Base-by-base conservation (phyloP, 64 coral and sea anemone species). In the Porites australiensis region DNA sequence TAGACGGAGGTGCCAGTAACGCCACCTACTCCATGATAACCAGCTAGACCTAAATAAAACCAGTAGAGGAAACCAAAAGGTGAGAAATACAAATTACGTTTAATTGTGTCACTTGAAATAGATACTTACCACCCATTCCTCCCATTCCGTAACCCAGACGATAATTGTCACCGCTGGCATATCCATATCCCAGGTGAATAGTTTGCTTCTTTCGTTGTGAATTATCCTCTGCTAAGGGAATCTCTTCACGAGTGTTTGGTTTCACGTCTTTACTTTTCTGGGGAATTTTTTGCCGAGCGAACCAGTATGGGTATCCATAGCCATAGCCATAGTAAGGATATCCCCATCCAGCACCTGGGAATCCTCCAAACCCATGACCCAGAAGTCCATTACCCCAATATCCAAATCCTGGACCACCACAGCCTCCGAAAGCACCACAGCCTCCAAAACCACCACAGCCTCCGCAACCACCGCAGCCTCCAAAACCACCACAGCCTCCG, bases 111-210 rank as follows among this genome's bases (percentile, higher is more conserved):
- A 0, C 1, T 37, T 37, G 27, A 37, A 37, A 37, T 57, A 57
- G 57, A 92, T 87, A 75, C 44, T 67, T 20, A 84, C 89, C 89
- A 16, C 89, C 94, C 66, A 78, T 87, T 43, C 98, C 98, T 51
- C 98, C 98, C 37, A 94, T 84, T 5, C 98, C 98, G 63, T 96
- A 96, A 13, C 98, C 98, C 49, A 99, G 88, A 52, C 98, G 79
- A 20, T 93, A 95, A 47, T 93, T 95, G 14, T 95, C 94, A 7
- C 89, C 98, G 14, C 94, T 95, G 10, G 88, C 98, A 79, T 93
- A 95, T 9, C 88, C 98, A 57, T 95, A 92, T 20, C 94, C 96
- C 12, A 92, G 73, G 58, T 93, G 74, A 50, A 18, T 79, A 48
- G 89, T 93, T 72, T 93, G 87, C 69, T 89, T 85, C 27, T 92